These are phyloP conservation scores for Cephus cinctus DNA, from an alignment of 1,140 invertebrate genomes.

Conservation along the genomic window DNA sequence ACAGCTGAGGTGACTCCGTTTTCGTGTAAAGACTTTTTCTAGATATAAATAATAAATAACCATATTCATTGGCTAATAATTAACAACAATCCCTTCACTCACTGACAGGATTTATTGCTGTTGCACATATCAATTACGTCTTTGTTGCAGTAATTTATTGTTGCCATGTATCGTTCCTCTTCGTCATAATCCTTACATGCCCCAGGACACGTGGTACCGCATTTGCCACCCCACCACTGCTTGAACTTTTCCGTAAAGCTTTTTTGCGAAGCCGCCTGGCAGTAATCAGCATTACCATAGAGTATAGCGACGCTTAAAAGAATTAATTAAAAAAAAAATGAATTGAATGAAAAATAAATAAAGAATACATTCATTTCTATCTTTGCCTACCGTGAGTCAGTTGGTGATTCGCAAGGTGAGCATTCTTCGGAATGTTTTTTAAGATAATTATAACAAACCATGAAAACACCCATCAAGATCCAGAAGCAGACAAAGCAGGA, in stretches of 20 bases:
- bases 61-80: neutral
- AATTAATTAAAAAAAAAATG: neutral
- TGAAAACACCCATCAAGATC: no score
- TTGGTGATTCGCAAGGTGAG: slow-evolving; percentile 19
- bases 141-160: slow-evolving; percentile 31
- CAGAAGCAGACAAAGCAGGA: slow-evolving; percentile 35
- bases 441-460: slow-evolving; percentile 35
- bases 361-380: slow-evolving; percentile 1
- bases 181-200: slow-evolving; percentile 17
- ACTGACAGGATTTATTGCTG: slow-evolving; percentile 26
- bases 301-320: slow-evolving; percentile 28
- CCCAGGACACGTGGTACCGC: slow-evolving; percentile 21
- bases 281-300: slow-evolving; percentile 35
- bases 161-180: slow-evolving; percentile 30
- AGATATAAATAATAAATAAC: no score
- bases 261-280: slow-evolving; percentile 14
- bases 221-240: slow-evolving; percentile 27
- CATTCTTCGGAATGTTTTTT: slow-evolving; percentile 23
- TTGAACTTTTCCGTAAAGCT: slow-evolving; percentile 17
- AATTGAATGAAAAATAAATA: slow-evolving; percentile 9
- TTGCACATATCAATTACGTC: slow-evolving; percentile 19
- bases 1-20: slow-evolving; percentile 19
- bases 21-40: slow-evolving; percentile 22
- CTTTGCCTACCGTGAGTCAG: slow-evolving; percentile 22
- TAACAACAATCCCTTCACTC: neutral